Conservation (phyloP, 1,140 invertebrate genomes). For the Drosophila parvula region DNA sequence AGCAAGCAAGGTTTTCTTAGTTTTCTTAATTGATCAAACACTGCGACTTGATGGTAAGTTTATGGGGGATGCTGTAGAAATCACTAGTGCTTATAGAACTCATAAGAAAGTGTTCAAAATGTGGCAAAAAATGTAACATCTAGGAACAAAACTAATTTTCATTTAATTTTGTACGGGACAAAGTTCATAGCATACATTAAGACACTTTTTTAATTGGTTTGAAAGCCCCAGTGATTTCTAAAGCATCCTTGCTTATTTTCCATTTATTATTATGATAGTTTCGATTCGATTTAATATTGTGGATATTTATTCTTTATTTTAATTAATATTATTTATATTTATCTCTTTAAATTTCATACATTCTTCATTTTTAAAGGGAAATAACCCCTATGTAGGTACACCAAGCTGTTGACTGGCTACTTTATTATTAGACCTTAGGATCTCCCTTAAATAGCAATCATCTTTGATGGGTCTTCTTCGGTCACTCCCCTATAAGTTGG, state of each 20-base stretch:
- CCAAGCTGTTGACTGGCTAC: background rate
- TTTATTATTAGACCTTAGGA: constrained; percentile 3
- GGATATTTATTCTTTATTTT: background rate
- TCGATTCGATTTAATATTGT: too few relatives aligned
- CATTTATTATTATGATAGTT: too few relatives aligned
- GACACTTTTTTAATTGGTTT: too few relatives aligned
- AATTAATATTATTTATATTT: background rate
- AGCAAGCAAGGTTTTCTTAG: background rate
- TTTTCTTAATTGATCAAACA: background rate
- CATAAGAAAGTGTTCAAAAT: too few relatives aligned
- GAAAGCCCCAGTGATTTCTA: too few relatives aligned
- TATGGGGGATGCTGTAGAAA: too few relatives aligned
- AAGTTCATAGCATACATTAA: too few relatives aligned
- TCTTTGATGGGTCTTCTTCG: background rate
- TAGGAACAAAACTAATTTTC: too few relatives aligned
- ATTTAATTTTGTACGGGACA: too few relatives aligned
- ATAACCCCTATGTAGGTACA: background rate
- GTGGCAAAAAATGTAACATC: too few relatives aligned
- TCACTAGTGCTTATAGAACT: too few relatives aligned
- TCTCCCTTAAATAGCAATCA: constrained; percentile 10
- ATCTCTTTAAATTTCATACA: background rate
- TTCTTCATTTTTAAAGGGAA: background rate
- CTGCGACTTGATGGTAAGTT: background rate
- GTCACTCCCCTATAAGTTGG: background rate
- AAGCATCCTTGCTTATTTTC: too few relatives aligned